Evolutionary conservation across 1,140 invertebrate genomes (phyloP).

Genomic region (Drosophila albomicans): DNA sequence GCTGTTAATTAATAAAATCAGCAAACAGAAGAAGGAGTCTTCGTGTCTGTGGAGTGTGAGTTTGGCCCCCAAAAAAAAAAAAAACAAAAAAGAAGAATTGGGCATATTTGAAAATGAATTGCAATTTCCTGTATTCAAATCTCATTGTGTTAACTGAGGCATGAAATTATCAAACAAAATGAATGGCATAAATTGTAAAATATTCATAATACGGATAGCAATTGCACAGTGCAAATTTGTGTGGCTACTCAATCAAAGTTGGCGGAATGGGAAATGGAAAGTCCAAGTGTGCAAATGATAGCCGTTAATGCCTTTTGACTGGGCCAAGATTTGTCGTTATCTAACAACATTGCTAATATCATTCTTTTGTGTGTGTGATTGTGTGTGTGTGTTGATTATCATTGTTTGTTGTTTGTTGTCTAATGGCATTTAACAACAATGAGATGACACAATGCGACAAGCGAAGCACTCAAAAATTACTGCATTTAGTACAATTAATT

Average conservation of each 20-base stretch:
- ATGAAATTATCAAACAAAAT: no score
- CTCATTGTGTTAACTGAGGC: not conserved
- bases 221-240: not conserved
- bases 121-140: not conserved
- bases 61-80: no score
- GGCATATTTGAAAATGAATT: not conserved
- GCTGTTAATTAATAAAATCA: slow-evolving; percentile 24
- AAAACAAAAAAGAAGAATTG: no score
- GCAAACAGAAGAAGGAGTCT: slow-evolving; percentile 6
- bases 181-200: not conserved
- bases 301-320: slow-evolving; percentile 1
- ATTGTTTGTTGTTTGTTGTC: not conserved
- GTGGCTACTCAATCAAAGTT: not conserved
- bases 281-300: not conserved
- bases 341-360: slow-evolving; percentile 12
- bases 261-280: not conserved
- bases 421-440: slow-evolving; percentile 8
- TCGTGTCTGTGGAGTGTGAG: slow-evolving; percentile 9
- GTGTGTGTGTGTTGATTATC: not conserved
- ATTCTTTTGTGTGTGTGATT: not conserved
- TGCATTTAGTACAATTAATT: slow-evolving; percentile 38
- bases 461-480: slow-evolving; percentile 1
- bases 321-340: slow-evolving; percentile 19
- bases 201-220: not conserved
- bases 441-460: not conserved